phyloP scores from a whole-genome alignment of 1,140 invertebrate species.

The Drosophila ficusphila region DNA sequence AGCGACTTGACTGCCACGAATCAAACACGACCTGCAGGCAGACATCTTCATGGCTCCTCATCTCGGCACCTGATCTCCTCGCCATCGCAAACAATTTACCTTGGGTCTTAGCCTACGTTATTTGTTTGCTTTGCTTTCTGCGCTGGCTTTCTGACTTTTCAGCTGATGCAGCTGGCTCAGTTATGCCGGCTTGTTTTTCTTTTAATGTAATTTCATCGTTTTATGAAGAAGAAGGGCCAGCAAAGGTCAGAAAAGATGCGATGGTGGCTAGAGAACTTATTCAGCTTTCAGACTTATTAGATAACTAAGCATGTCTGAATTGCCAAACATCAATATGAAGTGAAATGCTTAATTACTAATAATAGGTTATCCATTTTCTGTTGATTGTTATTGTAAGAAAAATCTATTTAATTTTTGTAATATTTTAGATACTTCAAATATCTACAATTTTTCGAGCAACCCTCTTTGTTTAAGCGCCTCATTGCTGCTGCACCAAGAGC shows the following conservation, averaged over 20 bases:
- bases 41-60: neutral
- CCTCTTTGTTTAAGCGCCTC: neutral
- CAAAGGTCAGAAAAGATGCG: constrained; percentile 14
- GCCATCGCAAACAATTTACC: constrained; percentile 47
- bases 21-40: constrained; percentile 19
- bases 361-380: too few relatives aligned
- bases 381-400: too few relatives aligned
- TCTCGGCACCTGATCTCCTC: neutral
- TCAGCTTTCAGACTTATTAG: too few relatives aligned
- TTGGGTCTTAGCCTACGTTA: constrained; percentile 33
- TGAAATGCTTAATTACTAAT: too few relatives aligned
- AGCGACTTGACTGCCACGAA: constrained; percentile 24
- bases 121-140: constrained; percentile 50
- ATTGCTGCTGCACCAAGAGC: constrained; percentile 5
- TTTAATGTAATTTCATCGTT: constrained; percentile 48
- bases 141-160: constrained; percentile 35
- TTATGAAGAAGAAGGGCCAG: constrained; percentile 10
- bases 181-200: constrained; percentile 19
- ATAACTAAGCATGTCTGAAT: too few relatives aligned
- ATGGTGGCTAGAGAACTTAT: neutral
- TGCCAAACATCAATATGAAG: too few relatives aligned
- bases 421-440: too few relatives aligned
- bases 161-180: neutral
- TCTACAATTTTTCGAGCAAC: neutral
- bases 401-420: too few relatives aligned